A percentile compares a stretch with the other conserved stretches of the same genome.
Evolutionary conservation across 1,140 invertebrate genomes (phyloP).

Genomic region (Ceratina australensis): DNA sequence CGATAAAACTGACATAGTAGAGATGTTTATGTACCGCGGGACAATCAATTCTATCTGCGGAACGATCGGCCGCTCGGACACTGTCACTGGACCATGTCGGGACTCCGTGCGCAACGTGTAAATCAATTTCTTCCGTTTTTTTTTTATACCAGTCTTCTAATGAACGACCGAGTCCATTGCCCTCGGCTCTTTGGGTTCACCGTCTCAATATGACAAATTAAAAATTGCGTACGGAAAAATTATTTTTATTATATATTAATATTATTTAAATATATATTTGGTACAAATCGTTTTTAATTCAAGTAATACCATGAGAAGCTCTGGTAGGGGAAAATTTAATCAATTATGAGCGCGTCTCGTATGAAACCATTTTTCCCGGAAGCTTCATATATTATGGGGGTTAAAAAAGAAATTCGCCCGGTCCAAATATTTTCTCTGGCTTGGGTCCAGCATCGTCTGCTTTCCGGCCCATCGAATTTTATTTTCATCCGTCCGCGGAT

Average conservation of each 20-base stretch:
- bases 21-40: constrained; percentile 20
- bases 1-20: constrained; percentile 47
- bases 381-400: too few relatives aligned
- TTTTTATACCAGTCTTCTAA: not conserved
- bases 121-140: not conserved
- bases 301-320: too few relatives aligned
- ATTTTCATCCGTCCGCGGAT: constrained; percentile 62
- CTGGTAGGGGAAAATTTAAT: too few relatives aligned
- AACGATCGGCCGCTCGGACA: constrained; percentile 12
- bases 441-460: constrained; percentile 67
- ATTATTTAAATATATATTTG: too few relatives aligned
- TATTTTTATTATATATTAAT: too few relatives aligned
- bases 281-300: too few relatives aligned
- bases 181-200: not conserved
- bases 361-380: too few relatives aligned
- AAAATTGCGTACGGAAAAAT: too few relatives aligned
- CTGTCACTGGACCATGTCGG: not conserved
- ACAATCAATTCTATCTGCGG: constrained; percentile 39
- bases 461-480: constrained; percentile 71
- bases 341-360: too few relatives aligned
- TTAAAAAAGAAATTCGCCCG: constrained; percentile 40
- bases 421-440: constrained; percentile 64
- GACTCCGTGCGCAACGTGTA: not conserved
- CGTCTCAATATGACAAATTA: not conserved
- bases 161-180: not conserved